Conservation (phyloP, 1,140 invertebrate genomes). For the Drosophila pallidifrons region DNA sequence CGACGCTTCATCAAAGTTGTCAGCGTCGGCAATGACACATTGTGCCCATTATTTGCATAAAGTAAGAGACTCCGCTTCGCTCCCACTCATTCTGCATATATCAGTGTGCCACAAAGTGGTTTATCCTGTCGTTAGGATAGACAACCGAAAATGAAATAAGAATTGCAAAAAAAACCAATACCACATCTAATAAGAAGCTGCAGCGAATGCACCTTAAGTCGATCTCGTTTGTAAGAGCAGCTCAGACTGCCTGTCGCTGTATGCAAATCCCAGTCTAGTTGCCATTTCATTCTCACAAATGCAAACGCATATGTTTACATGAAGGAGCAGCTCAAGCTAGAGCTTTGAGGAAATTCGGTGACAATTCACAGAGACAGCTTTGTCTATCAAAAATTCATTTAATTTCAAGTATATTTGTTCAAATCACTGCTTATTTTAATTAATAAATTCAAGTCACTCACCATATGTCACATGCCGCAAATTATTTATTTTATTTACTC, state of each 20-base stretch:
- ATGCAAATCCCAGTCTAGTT: background rate
- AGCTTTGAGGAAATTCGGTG: no score
- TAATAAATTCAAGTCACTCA: background rate
- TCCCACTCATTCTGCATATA: slow-evolving; percentile 22
- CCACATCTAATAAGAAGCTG: slow-evolving; percentile 4
- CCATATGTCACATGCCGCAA: background rate
- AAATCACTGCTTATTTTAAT: background rate
- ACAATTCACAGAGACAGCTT: background rate
- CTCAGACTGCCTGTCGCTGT: no score
- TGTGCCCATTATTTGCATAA: slow-evolving; percentile 80
- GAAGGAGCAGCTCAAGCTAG: no score
- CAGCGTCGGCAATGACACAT: slow-evolving; percentile 72
- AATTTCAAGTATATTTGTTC: background rate
- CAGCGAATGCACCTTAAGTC: slow-evolving; percentile 18
- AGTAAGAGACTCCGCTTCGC: slow-evolving; percentile 17
- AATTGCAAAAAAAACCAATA: background rate
- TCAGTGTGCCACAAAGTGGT: slow-evolving; percentile 61
- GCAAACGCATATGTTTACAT: no score
- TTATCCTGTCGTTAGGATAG: slow-evolving; percentile 60
- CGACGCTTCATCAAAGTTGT: slow-evolving; percentile 72
- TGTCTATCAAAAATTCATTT: background rate
- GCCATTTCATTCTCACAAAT: no score
- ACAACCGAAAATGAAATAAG: slow-evolving; percentile 22
- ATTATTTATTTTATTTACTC: background rate
- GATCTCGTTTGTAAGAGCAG: background rate